phyloP scores from a whole-genome alignment of 2,113 vertebrate genomes.

The Regulus satrapa region DNA sequence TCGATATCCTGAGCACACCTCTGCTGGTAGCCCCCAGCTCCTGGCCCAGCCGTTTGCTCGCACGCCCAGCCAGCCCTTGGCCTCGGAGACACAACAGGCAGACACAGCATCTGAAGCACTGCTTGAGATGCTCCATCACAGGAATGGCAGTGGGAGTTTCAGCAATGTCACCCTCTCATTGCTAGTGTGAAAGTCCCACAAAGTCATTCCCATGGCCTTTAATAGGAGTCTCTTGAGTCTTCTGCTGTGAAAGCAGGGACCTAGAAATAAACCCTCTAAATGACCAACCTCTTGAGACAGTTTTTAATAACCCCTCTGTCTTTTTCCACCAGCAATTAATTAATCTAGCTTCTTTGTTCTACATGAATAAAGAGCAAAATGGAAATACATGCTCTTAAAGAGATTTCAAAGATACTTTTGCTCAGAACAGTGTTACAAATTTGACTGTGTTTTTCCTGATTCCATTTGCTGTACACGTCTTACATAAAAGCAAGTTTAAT shows the following conservation, averaged over 20 bases:
- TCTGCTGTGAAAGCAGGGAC: background rate
- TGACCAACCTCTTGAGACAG: slow-evolving; percentile 12
- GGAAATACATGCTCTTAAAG: slow-evolving; percentile 1
- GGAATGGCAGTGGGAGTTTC: slow-evolving; percentile 41
- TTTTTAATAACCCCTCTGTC: slow-evolving; percentile 37
- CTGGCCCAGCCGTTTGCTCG: fast-evolving
- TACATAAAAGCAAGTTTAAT: slow-evolving; percentile 42
- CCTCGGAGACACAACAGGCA: background rate
- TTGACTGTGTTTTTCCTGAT: background rate
- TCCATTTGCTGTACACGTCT: slow-evolving; percentile 18
- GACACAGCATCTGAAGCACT: background rate
- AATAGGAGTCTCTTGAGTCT: slow-evolving; percentile 49
- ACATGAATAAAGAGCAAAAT: slow-evolving; percentile 33
- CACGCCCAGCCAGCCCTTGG: background rate
- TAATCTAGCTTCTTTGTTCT: slow-evolving; percentile 21
- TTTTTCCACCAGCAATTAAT: slow-evolving; percentile 54
- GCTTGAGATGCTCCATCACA: slow-evolving; percentile 17
- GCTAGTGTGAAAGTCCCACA: slow-evolving; percentile 5
- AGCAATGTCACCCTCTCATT: background rate
- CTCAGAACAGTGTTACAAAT: slow-evolving; percentile 28
- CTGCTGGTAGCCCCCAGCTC: background rate
- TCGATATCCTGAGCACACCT: background rate
- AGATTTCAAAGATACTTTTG: slow-evolving; percentile 30
- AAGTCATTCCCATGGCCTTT: slow-evolving; percentile 51
- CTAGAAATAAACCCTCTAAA: background rate